Conservation (phyloP, 2,797 vertebrate genomes). For the Staurois parvus region DNA sequence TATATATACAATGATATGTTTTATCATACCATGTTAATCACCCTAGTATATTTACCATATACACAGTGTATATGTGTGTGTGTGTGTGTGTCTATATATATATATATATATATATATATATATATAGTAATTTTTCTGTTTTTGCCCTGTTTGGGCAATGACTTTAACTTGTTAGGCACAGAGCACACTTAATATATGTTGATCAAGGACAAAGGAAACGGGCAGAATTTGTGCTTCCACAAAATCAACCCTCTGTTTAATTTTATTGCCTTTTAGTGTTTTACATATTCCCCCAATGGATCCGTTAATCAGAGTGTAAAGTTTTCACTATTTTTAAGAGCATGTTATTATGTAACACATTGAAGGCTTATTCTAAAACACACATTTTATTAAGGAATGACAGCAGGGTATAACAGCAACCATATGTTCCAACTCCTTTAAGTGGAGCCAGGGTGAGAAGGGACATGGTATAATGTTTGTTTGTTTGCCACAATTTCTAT, state of each 20-base stretch:
- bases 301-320: conserved; percentile 59
- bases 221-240: conserved; percentile 33
- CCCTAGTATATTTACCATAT: too few species aligned
- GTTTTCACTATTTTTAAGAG: conserved; percentile 60
- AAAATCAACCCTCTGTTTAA: conserved; percentile 57
- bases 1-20: too few species aligned
- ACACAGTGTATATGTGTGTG: too few species aligned
- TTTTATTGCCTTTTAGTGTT: conserved; percentile 60
- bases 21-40: too few species aligned
- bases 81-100: too few species aligned
- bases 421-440: conserved; percentile 57
- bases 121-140: too few species aligned
- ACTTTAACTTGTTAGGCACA: neutral
- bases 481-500: conserved; percentile 53
- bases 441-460: conserved; percentile 56
- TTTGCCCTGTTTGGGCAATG: neutral
- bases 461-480: conserved; percentile 56
- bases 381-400: conserved; percentile 61
- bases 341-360: conserved; percentile 42
- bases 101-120: too few species aligned
- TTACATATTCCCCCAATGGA: conserved; percentile 57
- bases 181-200: conserved; percentile 41
- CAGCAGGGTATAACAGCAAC: conserved; percentile 58
- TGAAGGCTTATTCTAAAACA: conserved; percentile 56
- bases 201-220: conserved; percentile 43